Evolutionary conservation across 2,888 invertebrate species (phyloP).

Genomic region (Metellina segmentata): DNA sequence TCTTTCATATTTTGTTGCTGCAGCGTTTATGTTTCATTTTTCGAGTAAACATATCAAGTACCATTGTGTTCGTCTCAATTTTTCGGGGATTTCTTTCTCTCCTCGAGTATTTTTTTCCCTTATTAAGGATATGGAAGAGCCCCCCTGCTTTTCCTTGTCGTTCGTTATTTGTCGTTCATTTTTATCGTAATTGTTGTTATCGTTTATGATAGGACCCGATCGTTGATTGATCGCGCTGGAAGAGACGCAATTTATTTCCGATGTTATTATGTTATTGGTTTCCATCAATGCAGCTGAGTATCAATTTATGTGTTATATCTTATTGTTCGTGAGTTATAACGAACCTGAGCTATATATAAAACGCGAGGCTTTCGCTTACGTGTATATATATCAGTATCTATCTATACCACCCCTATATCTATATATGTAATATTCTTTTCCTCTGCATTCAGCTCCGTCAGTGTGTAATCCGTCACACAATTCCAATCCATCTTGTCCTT

Average conservation of each 20-base stretch:
- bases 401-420: background rate
- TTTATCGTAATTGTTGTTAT: constrained; percentile 35
- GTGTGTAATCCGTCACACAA: background rate
- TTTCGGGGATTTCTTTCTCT: constrained; percentile 9
- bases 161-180: constrained; percentile 12
- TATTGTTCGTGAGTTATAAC: background rate
- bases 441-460: background rate
- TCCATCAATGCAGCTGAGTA: constrained; percentile 5
- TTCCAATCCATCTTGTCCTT: background rate
- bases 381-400: background rate
- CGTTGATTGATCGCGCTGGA: constrained; percentile 46
- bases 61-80: constrained; percentile 30
- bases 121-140: constrained; percentile 19
- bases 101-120: background rate
- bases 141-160: background rate
- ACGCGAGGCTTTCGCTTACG: background rate
- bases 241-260: constrained; percentile 25
- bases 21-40: constrained; percentile 52
- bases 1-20: too few species aligned
- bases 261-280: constrained; percentile 41
- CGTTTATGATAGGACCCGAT: constrained; percentile 43
- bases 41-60: constrained; percentile 62
- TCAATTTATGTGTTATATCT: background rate
- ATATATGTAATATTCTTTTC: background rate
- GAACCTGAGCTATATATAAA: background rate